phyloP scores from a whole-genome alignment of 2,888 invertebrate species.

The Tinea semifulvella region DNA sequence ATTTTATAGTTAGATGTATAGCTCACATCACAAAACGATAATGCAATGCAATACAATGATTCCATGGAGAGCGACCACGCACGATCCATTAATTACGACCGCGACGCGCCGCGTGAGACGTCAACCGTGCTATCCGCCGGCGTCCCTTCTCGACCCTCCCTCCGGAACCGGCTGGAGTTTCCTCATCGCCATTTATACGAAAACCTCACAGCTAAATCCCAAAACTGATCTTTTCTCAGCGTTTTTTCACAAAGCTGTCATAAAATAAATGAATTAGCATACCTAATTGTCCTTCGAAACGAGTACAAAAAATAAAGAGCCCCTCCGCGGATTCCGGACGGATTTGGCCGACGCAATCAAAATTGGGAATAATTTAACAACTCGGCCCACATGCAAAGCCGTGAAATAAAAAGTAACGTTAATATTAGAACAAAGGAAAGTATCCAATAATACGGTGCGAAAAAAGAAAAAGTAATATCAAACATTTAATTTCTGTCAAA shows the following conservation, averaged over 20 bases:
- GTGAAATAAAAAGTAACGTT: constrained; percentile 30
- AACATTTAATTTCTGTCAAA: constrained; percentile 42
- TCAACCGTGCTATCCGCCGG: constrained; percentile 23
- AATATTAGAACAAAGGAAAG: constrained; percentile 38
- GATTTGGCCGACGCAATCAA: constrained; percentile 55
- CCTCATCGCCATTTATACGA: constrained; percentile 12
- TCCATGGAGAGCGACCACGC: constrained; percentile 29
- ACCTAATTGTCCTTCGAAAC: constrained; percentile 54
- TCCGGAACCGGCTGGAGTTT: constrained; percentile 18
- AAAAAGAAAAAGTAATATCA: too few species aligned
- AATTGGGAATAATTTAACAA: constrained; percentile 30
- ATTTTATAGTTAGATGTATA: constrained; percentile 2
- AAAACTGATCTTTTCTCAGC: constrained; percentile 39
- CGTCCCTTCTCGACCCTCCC: constrained; percentile 22
- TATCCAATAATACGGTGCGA: not conserved
- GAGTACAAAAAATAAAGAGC: constrained; percentile 48
- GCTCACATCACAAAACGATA: not conserved
- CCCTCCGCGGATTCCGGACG: constrained; percentile 37
- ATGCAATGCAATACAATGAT: constrained; percentile 8
- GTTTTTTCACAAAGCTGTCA: constrained; percentile 39
- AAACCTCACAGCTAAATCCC: constrained; percentile 30
- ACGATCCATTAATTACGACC: constrained; percentile 39
- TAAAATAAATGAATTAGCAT: constrained; percentile 60
- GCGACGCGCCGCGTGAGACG: constrained; percentile 31
- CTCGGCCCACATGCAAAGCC: constrained; percentile 46